Evolutionary conservation across 1,140 invertebrate species (phyloP), one percentile per base, ranked within the genome.

Genomic region (Spodoptera frugiperda): DNA sequence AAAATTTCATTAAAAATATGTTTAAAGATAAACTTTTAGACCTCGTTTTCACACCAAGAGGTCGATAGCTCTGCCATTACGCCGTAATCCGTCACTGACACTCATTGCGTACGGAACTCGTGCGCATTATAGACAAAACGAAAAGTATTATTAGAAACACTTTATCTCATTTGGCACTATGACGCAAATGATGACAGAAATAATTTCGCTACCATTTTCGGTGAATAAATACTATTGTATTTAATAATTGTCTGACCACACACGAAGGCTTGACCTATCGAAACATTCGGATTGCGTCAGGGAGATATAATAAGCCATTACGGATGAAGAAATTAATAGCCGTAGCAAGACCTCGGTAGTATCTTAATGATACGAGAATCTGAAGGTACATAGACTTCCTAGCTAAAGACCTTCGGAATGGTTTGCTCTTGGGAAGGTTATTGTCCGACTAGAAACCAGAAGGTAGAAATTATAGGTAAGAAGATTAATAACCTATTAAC

Each of bases 141-240:
- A 49, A 73, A 73, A 65, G 15, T 73, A 73, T 59, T 25, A 72
- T 59, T 57, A 72, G 21, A 14, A 9, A 25, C 49, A 68, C 67
- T 61, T 70, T 76, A 73, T 76, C 80, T 53, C 49, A 74, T 84
- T 82, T 80, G 83, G 83, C 53, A 81, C 79, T 84, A 79, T 84
- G 83, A 84, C 83, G 83, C 83, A 84, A 81, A 79, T 82, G 72
- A 57, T 78, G 57, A 77, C 78, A 77, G 61, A 78, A 77, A 48
- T 59, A 48, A 77, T 39, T 80, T n/a, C 61, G 25, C 25, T 15
- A 25, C 82, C 76, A 76, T 79, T 78, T 78, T 78, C 44, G 75
- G 81, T 65, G 4, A n/a, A 61, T 65, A 74, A 39, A 39, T 39
- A 39, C 33, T 72, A 72, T 54, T 70, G 33, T 78, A 61, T 57